A percentile compares a stretch with the other conserved stretches of the same genome.
phyloP scores from a whole-genome alignment of 64 coral and sea anemone genomes.

The Dendronephthya gigantea region DNA sequence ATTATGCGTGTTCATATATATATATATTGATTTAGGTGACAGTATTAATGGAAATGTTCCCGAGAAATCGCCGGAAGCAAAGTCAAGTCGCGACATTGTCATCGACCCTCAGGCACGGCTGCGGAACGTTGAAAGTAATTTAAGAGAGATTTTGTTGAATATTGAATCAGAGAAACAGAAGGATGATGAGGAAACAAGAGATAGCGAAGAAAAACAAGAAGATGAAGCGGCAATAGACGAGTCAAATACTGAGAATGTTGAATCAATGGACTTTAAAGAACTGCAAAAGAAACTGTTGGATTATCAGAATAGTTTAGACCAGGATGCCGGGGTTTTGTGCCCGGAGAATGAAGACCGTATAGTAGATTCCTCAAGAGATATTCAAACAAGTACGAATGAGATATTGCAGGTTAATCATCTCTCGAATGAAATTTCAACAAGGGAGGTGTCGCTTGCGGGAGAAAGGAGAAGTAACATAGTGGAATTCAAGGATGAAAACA shows the following conservation, averaged over 20 bases:
- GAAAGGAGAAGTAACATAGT: neutral
- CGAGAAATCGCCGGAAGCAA: no score
- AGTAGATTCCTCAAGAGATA: neutral
- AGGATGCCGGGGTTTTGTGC: neutral
- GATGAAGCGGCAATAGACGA: no score
- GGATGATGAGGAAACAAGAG: neutral
- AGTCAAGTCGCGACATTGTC: no score
- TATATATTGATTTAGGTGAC: no score
- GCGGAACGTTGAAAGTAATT: no score
- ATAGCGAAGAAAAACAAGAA: neutral
- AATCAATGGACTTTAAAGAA: neutral
- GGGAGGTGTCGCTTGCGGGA: neutral
- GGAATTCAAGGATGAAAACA: neutral
- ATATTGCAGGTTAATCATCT: neutral
- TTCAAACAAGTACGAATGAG: neutral
- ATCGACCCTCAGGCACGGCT: no score
- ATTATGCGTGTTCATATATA: no score
- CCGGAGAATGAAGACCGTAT: neutral
- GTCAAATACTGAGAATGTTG: neutral
- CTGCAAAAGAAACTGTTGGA: no score
- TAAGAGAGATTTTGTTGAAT: no score
- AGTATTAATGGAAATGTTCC: no score
- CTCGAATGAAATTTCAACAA: neutral
- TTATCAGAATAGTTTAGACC: no score
- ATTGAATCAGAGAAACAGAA: no score